A percentile compares a stretch with the other conserved stretches of the same genome.
Evolutionary conservation across 2,797 vertebrate genomes (phyloP).

Genomic region (Staurois parvus): DNA sequence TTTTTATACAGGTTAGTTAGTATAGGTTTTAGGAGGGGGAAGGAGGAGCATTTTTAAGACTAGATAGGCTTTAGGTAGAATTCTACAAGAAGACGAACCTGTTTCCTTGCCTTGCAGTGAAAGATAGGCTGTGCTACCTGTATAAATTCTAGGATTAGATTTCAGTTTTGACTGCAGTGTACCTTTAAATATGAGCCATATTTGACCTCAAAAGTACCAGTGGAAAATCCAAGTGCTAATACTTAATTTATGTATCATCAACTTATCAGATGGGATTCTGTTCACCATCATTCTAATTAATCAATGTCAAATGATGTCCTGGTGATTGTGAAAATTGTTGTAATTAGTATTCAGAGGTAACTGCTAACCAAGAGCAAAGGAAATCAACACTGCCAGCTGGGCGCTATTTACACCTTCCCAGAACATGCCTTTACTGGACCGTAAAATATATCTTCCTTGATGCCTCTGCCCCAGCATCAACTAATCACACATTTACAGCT

Average conservation of each 20-base stretch:
- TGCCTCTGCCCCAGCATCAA: neutral
- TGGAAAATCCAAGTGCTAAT: neutral
- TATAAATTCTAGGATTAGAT: too few relatives aligned
- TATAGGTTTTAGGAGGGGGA: too few relatives aligned
- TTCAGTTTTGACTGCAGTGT: too few relatives aligned
- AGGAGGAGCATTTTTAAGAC: too few relatives aligned
- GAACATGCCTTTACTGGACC: slow-evolving; percentile 3
- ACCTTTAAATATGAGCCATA: neutral
- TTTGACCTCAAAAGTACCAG: neutral
- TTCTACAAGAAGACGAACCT: too few relatives aligned
- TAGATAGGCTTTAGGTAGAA: too few relatives aligned
- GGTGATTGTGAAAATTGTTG: slow-evolving; percentile 13
- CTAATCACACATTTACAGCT: neutral
- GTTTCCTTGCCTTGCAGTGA: too few relatives aligned
- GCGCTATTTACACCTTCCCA: neutral
- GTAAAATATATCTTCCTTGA: neutral
- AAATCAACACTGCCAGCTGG: slow-evolving; percentile 19
- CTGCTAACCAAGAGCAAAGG: neutral
- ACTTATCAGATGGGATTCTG: neutral
- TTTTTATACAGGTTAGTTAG: too few relatives aligned
- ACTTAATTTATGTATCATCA: neutral
- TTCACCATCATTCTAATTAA: slow-evolving; percentile 19
- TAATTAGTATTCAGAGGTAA: slow-evolving; percentile 13
- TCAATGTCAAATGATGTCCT: neutral
- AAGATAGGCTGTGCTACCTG: too few relatives aligned